phyloP scores from a whole-genome alignment of 2,888 invertebrate genomes.

The Ditula angustiorana region DNA sequence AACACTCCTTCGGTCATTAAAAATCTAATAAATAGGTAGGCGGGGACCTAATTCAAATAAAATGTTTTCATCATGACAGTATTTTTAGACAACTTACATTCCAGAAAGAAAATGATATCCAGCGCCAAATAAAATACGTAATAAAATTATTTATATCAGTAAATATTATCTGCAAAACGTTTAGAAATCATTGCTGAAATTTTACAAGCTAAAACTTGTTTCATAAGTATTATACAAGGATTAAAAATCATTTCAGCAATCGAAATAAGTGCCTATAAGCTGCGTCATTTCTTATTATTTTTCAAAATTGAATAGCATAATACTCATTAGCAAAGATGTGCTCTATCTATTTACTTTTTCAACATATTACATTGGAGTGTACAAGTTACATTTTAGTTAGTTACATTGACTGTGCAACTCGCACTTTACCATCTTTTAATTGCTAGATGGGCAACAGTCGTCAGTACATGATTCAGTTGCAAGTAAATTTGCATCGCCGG shows the following conservation, averaged over 20 bases:
- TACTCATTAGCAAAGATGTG: too few relatives aligned
- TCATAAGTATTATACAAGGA: too few relatives aligned
- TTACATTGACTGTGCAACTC: constrained; percentile 11
- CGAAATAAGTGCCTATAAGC: too few relatives aligned
- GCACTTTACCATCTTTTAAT: constrained; percentile 29
- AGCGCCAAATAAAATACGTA: constrained; percentile 29
- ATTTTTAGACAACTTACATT: constrained; percentile 25
- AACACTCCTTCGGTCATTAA: constrained; percentile 26
- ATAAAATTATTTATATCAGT: constrained; percentile 11
- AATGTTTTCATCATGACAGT: constrained; percentile 21
- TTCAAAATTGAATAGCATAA: too few relatives aligned
- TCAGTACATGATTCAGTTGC: constrained; percentile 76
- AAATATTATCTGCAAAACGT: neutral
- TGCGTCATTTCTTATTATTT: too few relatives aligned
- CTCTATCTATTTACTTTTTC: too few relatives aligned
- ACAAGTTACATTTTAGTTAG: too few relatives aligned
- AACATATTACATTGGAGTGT: too few relatives aligned
- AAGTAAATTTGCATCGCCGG: constrained; percentile 60
- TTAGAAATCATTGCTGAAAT: too few relatives aligned
- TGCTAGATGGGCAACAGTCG: constrained; percentile 48
- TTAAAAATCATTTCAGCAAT: too few relatives aligned
- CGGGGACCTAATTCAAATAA: constrained; percentile 28
- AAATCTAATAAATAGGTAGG: constrained; percentile 28
- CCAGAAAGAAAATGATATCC: constrained; percentile 20
- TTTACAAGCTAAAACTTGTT: too few relatives aligned